A percentile compares a stretch with the other conserved stretches of the same genome.
Conservation (phyloP, 2,888 invertebrate genomes). For the Cephalotes varians region DNA sequence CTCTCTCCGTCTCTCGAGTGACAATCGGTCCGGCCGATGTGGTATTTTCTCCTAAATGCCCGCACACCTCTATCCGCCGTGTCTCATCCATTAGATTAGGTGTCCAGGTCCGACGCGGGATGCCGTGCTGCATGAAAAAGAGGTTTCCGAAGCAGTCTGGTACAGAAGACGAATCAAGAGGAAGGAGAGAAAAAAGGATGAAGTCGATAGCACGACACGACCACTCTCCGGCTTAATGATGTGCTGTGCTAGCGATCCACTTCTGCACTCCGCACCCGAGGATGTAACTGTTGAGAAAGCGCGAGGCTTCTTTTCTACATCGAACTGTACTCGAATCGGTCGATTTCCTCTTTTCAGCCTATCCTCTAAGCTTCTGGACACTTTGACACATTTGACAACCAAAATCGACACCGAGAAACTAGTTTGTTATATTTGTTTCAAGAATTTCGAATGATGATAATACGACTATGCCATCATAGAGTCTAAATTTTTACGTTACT, state of each 20-base stretch:
- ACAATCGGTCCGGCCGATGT: slow-evolving; percentile 65
- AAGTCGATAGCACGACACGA: slow-evolving; percentile 78
- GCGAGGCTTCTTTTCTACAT: slow-evolving; percentile 27
- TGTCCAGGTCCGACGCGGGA: slow-evolving; percentile 69
- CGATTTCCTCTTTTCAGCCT: slow-evolving; percentile 65
- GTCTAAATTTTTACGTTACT: background rate
- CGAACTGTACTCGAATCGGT: slow-evolving; percentile 67
- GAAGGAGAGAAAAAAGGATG: slow-evolving; percentile 68
- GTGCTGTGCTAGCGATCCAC: slow-evolving; percentile 79
- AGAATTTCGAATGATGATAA: background rate
- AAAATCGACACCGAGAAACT: background rate
- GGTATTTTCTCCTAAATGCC: slow-evolving; percentile 78
- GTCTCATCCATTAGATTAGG: slow-evolving; percentile 82
- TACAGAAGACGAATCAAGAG: slow-evolving; percentile 57
- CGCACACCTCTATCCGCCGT: slow-evolving; percentile 74
- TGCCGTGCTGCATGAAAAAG: slow-evolving; percentile 73
- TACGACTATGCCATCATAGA: background rate
- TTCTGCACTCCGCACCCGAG: slow-evolving; percentile 56
- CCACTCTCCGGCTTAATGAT: slow-evolving; percentile 83
- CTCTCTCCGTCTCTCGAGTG: slow-evolving; percentile 51
- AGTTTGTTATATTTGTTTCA: background rate
- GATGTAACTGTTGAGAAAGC: slow-evolving; percentile 69
- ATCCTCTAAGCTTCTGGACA: background rate
- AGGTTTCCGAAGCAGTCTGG: slow-evolving; percentile 53
- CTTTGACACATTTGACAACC: background rate